Evolutionary conservation across 2,888 invertebrate genomes (phyloP).

Genomic region (Eremobia ochroleuca): DNA sequence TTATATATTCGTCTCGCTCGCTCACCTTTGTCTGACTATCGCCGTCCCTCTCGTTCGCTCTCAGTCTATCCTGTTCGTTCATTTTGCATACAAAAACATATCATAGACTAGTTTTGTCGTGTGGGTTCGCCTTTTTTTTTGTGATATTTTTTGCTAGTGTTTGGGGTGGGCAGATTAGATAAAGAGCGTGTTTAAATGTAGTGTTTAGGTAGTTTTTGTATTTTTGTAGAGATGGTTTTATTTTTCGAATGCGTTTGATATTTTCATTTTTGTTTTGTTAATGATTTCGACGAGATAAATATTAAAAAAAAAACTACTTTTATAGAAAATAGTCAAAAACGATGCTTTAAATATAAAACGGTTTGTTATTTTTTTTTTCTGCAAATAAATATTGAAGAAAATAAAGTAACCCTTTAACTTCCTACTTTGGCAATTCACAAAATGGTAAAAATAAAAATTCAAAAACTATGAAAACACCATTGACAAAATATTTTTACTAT

Average conservation of each 20-base stretch:
- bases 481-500: not conserved
- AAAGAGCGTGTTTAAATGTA: constrained; percentile 13
- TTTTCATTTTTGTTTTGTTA: not conserved
- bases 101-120: constrained; percentile 53
- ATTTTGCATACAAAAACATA: constrained; percentile 70
- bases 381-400: no score
- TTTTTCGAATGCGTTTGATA: not conserved
- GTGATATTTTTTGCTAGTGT: constrained; percentile 46
- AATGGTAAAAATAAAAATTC: not conserved
- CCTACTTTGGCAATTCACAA: not conserved
- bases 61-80: constrained; percentile 67
- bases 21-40: constrained; percentile 64
- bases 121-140: constrained; percentile 48
- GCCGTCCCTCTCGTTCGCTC: constrained; percentile 57
- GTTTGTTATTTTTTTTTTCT: no score
- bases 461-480: not conserved
- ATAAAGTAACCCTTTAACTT: no score
- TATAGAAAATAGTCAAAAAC: not conserved
- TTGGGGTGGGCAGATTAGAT: constrained; percentile 25
- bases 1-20: constrained; percentile 84
- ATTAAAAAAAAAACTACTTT: not conserved
- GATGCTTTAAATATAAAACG: not conserved
- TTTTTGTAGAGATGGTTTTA: not conserved
- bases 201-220: not conserved
- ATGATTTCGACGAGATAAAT: not conserved